phyloP scores from a whole-genome alignment of 2,888 invertebrate genomes.

The Desoria tigrina region DNA sequence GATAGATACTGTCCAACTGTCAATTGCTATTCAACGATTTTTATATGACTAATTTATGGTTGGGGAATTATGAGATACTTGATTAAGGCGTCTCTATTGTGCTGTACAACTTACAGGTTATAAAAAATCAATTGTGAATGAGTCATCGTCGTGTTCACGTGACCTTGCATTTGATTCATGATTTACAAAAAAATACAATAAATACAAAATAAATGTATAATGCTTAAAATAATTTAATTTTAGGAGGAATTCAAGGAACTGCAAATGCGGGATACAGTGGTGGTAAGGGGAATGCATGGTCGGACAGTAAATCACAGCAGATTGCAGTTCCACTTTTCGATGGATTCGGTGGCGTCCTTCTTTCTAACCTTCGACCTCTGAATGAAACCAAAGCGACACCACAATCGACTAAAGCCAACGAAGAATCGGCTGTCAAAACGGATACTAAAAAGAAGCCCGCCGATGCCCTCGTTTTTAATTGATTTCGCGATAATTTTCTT shows the following conservation, averaged over 20 bases:
- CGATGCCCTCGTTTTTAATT: conserved; percentile 1
- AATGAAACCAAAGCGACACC: conserved; percentile 1
- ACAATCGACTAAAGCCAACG: neutral
- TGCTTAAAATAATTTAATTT: too few relatives aligned
- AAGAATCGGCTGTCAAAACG: neutral
- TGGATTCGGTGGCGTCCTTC: conserved; percentile 28
- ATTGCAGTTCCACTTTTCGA: conserved; percentile 27
- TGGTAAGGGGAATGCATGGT: conserved; percentile 22
- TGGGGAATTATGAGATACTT: too few relatives aligned
- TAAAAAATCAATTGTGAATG: too few relatives aligned
- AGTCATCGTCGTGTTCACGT: too few relatives aligned
- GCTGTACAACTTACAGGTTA: too few relatives aligned
- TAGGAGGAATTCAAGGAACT: conserved; percentile 24
- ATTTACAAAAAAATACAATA: too few relatives aligned
- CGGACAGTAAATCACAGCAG: conserved; percentile 27
- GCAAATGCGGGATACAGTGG: conserved; percentile 24
- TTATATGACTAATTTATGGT: too few relatives aligned
- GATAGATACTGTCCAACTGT: too few relatives aligned
- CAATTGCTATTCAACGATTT: too few relatives aligned
- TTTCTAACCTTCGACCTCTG: conserved; percentile 29
- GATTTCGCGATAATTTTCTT: too few relatives aligned
- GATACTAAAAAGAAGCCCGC: conserved; percentile 4
- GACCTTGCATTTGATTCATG: too few relatives aligned
- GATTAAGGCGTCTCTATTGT: neutral
- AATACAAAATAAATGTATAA: too few relatives aligned